Percentiles rank a stretch among this genome's conserved stretches.
phyloP scores from a whole-genome alignment of 2,113 vertebrate genomes.

The Alaudala cheleensis region DNA sequence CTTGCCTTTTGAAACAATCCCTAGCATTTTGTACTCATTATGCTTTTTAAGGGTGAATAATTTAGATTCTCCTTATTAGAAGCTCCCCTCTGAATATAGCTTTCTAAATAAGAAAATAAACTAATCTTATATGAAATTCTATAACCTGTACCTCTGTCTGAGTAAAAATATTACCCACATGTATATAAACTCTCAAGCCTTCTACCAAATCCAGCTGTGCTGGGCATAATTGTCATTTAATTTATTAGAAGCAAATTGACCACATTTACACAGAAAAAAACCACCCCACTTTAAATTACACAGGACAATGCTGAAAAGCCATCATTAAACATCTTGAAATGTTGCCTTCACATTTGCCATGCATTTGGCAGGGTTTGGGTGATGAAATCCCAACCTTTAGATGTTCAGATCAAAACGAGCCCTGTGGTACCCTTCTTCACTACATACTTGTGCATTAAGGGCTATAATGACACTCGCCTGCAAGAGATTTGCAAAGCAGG shows the following conservation, averaged over 20 bases:
- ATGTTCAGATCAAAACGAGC: neutral
- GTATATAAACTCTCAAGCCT: neutral
- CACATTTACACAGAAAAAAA: neutral
- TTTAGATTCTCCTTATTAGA: neutral
- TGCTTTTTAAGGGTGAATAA: slow-evolving; percentile 14
- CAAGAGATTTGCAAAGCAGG: slow-evolving; percentile 70
- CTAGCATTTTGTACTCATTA: slow-evolving; percentile 8
- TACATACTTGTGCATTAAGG: neutral
- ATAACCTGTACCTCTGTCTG: neutral
- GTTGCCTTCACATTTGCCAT: neutral
- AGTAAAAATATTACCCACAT: neutral
- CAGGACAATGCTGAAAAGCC: neutral
- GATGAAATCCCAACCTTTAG: neutral
- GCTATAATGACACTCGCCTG: neutral
- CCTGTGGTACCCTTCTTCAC: neutral
- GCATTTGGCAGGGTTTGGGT: neutral
- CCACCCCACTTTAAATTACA: neutral
- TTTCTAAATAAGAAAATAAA: slow-evolving; percentile 22
- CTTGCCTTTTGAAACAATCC: neutral
- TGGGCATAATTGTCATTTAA: neutral
- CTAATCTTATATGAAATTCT: neutral
- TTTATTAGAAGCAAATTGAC: neutral
- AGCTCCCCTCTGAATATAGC: neutral
- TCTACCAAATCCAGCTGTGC: neutral
- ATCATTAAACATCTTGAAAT: neutral